Evolutionary conservation across 2,113 vertebrate genomes (phyloP).

Genomic region (Corvus moneduloides): DNA sequence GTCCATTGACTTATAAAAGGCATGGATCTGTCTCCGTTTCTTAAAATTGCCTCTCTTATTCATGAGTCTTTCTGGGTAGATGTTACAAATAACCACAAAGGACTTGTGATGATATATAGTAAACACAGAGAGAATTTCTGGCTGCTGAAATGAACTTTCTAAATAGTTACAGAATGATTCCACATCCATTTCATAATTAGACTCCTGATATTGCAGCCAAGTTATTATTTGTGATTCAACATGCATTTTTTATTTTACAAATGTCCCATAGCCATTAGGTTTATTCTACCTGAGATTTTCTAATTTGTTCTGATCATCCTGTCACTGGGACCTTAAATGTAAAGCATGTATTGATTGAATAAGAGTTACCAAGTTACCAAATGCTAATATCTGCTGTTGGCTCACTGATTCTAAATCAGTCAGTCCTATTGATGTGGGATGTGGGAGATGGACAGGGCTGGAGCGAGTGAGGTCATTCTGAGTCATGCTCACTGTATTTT

Average conservation of each 20-base stretch:
- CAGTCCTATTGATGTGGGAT: not conserved
- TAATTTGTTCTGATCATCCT: not conserved
- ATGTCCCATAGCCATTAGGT: not conserved
- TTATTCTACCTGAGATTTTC: slow-evolving; percentile 36
- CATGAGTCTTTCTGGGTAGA: not conserved
- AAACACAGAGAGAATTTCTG: not conserved
- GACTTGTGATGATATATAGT: not conserved
- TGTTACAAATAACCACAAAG: not conserved
- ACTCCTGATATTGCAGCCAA: not conserved
- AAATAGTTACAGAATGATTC: slow-evolving; percentile 23
- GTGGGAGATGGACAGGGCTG: not conserved
- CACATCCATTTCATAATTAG: slow-evolving; percentile 35
- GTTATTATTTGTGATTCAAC: slow-evolving; percentile 5
- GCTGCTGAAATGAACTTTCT: slow-evolving; percentile 35
- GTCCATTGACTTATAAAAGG: not conserved
- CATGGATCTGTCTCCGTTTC: not conserved
- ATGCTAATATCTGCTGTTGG: not conserved
- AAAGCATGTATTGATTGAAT: not conserved
- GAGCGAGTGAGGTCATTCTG: not conserved
- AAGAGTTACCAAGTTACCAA: slow-evolving; percentile 22
- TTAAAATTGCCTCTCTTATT: slow-evolving; percentile 27
- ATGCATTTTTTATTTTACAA: slow-evolving; percentile 27
- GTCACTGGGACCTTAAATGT: not conserved
- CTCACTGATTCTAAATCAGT: not conserved
- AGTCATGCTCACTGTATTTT: not conserved